phyloP scores from a whole-genome alignment of 2,888 invertebrate genomes.

The Rhingia rostrata region DNA sequence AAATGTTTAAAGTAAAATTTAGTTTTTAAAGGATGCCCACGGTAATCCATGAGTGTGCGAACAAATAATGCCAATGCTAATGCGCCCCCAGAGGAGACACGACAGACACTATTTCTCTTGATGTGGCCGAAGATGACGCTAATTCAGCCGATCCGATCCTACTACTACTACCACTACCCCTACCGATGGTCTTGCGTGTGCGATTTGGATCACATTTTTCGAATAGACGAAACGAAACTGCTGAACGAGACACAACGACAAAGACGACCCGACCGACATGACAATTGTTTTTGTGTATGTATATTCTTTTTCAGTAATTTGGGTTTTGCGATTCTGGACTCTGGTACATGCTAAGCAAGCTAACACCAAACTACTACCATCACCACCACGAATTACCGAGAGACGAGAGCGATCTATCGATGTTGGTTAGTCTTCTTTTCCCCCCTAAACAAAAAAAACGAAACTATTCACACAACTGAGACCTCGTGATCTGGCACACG shows the following conservation, averaged over 20 bases:
- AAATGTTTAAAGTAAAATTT: conserved; percentile 66
- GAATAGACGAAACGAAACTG: conserved; percentile 5
- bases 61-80: conserved; percentile 73
- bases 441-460: too few relatives aligned
- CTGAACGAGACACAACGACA: conserved; percentile 18
- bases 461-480: too few relatives aligned
- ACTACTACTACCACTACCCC: conserved; percentile 13
- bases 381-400: conserved; percentile 40
- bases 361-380: conserved; percentile 37
- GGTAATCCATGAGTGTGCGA: conserved; percentile 65
- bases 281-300: conserved; percentile 68
- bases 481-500: conserved; percentile 17
- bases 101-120: conserved; percentile 45
- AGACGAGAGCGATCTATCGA: conserved; percentile 52
- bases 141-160: conserved; percentile 43
- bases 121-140: conserved; percentile 56
- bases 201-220: conserved; percentile 43
- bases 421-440: conserved; percentile 8
- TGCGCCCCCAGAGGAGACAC: conserved; percentile 72
- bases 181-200: conserved; percentile 37
- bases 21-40: conserved; percentile 66
- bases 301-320: conserved; percentile 72
- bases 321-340: conserved; percentile 67
- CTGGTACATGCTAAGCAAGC: conserved; percentile 54
- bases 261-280: conserved; percentile 37